Evolutionary conservation across 2,888 invertebrate species (phyloP).

Genomic region (Drosophila seclusa): DNA sequence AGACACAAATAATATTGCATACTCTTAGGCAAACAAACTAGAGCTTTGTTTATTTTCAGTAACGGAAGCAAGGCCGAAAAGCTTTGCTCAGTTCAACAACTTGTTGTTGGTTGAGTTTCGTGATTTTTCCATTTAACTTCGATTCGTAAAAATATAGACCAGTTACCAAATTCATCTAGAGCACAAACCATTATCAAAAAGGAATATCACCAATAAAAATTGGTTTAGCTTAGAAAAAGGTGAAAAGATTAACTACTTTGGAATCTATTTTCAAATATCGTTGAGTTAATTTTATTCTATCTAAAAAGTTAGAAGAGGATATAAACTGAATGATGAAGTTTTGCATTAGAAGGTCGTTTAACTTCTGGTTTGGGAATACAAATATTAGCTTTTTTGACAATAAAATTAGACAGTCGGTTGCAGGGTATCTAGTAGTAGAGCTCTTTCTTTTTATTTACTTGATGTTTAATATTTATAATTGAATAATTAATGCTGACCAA

Average conservation of each 20-base stretch:
- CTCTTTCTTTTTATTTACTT: background rate
- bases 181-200: background rate
- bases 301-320: background rate
- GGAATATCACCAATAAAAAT: too few relatives aligned
- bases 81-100: background rate
- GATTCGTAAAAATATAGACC: background rate
- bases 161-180: background rate
- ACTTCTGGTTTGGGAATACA: background rate
- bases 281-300: background rate
- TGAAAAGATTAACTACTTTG: background rate
- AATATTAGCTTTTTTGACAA: background rate
- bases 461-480: background rate
- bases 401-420: background rate
- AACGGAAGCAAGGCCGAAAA: background rate
- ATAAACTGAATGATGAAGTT: background rate
- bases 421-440: background rate
- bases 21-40: constrained; percentile 39
- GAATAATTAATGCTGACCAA: background rate
- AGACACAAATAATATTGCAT: constrained; percentile 25
- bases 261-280: background rate
- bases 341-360: background rate
- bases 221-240: background rate
- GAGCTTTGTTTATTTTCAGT: background rate
- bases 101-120: background rate
- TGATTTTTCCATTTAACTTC: background rate